Evolutionary conservation across 2,888 invertebrate species (phyloP).

Genomic region (Polymixis flavicincta): DNA sequence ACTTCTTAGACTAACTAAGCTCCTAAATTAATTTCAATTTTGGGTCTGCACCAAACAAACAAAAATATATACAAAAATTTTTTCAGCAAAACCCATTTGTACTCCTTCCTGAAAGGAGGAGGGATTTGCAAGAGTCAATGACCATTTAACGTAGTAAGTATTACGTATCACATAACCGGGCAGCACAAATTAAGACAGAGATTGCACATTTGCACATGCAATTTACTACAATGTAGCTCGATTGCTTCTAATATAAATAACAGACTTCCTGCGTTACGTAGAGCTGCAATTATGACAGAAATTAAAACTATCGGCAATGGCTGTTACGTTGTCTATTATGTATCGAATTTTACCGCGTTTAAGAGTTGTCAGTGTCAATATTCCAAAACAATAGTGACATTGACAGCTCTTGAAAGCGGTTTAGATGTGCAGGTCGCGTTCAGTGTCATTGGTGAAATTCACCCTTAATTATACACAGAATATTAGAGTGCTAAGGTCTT

Average conservation of each 20-base stretch:
- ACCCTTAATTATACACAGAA: neutral
- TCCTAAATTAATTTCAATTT: no score
- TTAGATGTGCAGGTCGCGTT: neutral
- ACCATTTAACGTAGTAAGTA: neutral
- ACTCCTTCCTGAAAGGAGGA: neutral
- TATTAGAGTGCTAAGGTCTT: neutral
- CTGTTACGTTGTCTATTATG: neutral
- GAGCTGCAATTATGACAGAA: constrained; percentile 9
- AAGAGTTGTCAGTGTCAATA: neutral
- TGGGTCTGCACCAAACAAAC: no score
- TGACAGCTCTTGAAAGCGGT: neutral
- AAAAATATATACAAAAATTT: no score
- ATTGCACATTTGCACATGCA: constrained; percentile 33
- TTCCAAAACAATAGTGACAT: neutral
- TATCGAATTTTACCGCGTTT: neutral
- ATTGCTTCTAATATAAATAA: constrained; percentile 13
- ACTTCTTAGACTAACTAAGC: no score
- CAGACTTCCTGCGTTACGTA: constrained; percentile 30
- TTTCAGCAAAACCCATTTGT: neutral
- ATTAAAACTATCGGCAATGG: neutral
- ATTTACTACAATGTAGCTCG: constrained; percentile 5
- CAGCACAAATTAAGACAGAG: constrained; percentile 9
- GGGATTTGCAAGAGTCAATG: constrained; percentile 9
- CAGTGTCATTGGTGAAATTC: neutral
- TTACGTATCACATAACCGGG: constrained; percentile 14